Conservation (phyloP, 35 echinoderm and acorn worm species). For the Nesometra sesokonis region DNA sequence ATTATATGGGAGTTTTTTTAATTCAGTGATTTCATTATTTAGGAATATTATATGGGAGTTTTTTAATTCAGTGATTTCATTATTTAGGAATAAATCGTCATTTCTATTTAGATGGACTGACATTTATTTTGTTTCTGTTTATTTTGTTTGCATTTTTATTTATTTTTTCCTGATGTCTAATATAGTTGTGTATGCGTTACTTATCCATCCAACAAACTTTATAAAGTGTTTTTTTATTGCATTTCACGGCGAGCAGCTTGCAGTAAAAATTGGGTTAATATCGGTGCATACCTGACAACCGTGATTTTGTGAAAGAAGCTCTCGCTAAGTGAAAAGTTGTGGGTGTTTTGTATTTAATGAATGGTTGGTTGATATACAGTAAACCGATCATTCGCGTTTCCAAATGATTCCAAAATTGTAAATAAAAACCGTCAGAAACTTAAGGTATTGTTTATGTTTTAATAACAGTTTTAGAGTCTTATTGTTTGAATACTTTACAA, state of each 20-base stretch:
- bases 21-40: too few species aligned
- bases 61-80: too few species aligned
- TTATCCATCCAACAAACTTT: neutral
- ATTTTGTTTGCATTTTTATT: too few species aligned
- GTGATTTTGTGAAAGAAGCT: neutral
- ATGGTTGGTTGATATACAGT: neutral
- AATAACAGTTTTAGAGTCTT: too few species aligned
- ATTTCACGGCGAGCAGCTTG: neutral
- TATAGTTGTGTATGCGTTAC: neutral
- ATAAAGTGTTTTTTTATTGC: neutral
- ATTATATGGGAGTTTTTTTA: too few species aligned
- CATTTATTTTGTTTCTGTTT: too few species aligned
- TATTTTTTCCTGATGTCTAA: neutral
- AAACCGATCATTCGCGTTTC: neutral
- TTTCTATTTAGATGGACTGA: too few species aligned
- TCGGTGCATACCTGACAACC: neutral
- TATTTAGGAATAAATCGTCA: too few species aligned
- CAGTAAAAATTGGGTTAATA: neutral
- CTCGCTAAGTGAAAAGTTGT: neutral
- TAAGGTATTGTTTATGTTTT: neutral
- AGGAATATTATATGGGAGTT: too few species aligned
- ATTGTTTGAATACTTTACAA: too few species aligned
- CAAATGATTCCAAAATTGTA: neutral
- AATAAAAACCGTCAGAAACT: neutral
- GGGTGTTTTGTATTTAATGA: neutral